Evolutionary conservation across 2,797 vertebrate species (phyloP).

Genomic region (Graptemys geographica): DNA sequence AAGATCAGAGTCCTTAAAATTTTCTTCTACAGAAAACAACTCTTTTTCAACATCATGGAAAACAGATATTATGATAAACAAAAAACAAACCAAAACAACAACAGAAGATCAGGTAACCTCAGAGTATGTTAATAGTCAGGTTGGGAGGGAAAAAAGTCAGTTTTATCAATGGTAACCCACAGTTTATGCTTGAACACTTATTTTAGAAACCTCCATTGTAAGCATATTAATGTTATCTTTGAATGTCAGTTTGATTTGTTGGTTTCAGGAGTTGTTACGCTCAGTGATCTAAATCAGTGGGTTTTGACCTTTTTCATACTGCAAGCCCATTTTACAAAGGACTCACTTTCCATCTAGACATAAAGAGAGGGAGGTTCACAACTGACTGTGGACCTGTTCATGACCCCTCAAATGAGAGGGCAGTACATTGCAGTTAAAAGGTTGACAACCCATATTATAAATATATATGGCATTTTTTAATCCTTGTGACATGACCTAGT

Average conservation of each 20-base stretch:
- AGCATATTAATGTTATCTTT: neutral
- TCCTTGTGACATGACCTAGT: neutral
- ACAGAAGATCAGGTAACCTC: neutral
- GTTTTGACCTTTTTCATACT: neutral
- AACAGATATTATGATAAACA: neutral
- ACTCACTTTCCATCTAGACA: neutral
- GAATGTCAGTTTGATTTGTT: neutral
- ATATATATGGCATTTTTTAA: neutral
- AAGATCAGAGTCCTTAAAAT: neutral
- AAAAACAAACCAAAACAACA: neutral
- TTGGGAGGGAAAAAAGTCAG: neutral
- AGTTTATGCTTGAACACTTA: neutral
- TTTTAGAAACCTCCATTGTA: neutral
- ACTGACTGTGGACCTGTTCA: neutral
- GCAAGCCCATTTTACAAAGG: neutral
- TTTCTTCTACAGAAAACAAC: neutral
- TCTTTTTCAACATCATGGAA: neutral
- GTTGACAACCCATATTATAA: neutral
- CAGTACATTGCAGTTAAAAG: neutral
- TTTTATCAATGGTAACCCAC: neutral
- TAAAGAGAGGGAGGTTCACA: neutral
- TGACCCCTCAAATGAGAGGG: neutral
- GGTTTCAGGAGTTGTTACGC: neutral
- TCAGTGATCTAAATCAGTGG: neutral
- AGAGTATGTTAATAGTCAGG: neutral